phyloP scores from a whole-genome alignment of 2,888 invertebrate genomes.

The Limnephilus lunatus region DNA sequence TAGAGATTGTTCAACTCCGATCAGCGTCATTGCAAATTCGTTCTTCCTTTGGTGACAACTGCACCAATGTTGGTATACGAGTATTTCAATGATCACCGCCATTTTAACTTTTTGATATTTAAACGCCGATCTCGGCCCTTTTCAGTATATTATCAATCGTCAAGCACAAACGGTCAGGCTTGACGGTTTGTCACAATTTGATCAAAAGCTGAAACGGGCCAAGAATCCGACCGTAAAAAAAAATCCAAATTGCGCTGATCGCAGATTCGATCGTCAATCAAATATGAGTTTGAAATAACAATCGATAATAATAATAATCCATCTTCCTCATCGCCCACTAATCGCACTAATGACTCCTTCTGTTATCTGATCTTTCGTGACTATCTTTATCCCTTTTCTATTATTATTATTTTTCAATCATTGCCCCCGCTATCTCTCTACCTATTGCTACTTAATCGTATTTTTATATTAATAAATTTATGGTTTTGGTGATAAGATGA shows the following conservation, averaged over 20 bases:
- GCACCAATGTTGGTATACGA: not conserved
- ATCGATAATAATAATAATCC: not conserved
- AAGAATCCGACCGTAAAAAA: too few relatives aligned
- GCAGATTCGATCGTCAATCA: not conserved
- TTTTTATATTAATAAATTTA: not conserved
- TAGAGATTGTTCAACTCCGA: not conserved
- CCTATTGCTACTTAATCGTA: not conserved
- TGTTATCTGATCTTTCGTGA: not conserved
- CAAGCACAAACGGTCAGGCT: not conserved
- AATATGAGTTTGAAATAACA: not conserved
- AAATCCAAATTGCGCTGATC: too few relatives aligned
- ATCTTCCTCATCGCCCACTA: not conserved
- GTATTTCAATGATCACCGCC: not conserved
- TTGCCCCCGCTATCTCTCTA: not conserved
- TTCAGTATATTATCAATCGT: not conserved
- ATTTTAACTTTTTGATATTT: not conserved
- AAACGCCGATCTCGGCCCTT: not conserved
- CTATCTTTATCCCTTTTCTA: not conserved
- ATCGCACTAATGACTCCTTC: not conserved
- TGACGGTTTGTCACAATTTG: not conserved
- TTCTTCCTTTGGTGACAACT: not conserved
- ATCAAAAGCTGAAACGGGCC: not conserved
- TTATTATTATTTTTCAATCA: not conserved
- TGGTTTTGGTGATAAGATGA: not conserved
- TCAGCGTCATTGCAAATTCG: not conserved